Evolutionary conservation across 2,888 invertebrate genomes (phyloP), one percentile per base, ranked within the genome.

Genomic region (Busseola fusca): DNA sequence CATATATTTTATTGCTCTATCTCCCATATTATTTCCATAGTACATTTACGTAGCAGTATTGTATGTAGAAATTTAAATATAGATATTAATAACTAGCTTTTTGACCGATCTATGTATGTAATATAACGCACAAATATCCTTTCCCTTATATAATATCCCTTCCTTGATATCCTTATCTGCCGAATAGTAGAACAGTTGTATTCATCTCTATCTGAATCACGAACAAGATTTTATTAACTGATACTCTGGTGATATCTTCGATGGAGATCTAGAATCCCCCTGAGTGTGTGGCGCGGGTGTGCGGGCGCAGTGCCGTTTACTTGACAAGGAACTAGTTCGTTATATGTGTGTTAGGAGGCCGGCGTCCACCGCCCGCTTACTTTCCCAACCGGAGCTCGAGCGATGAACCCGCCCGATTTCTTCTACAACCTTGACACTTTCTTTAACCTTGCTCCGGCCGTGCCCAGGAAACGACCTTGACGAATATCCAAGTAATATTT

Each of bases 391-490:
- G 90, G 88, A 85, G 90, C 86, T 84, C 89, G 94, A 89, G 83
- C 94, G 87, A 93, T 93, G 95, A 95, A 92, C 95, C 89, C 92
- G 85, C 84, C 91, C 91, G 94, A 94, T 95, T 95, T 94, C 95
- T 93, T 94, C 92, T 91, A 90, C 91, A 95, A 88, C 95, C 95
- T 95, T 95, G 95, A 95, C 95, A 95, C 94, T 95, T 95, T 95
- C 94, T 95, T 90, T 94, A 91, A 93, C 94, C 95, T 95, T 95
- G 93, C 90, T 86, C 75, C 80, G 76, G 72, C 83, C 83, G 83
- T 84, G 71, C 86, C 90, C 89, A 87, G 90, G 87, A 89, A 63
- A 82, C 87, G 93, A 92, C 94, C 95, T 95, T 94, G 93, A 91
- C 87, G 83, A 87, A 89, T 87, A 84, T 81, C 76, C 77, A 72